phyloP scores from a whole-genome alignment of 2,888 invertebrate genomes.

The Heliconius charithonia region DNA sequence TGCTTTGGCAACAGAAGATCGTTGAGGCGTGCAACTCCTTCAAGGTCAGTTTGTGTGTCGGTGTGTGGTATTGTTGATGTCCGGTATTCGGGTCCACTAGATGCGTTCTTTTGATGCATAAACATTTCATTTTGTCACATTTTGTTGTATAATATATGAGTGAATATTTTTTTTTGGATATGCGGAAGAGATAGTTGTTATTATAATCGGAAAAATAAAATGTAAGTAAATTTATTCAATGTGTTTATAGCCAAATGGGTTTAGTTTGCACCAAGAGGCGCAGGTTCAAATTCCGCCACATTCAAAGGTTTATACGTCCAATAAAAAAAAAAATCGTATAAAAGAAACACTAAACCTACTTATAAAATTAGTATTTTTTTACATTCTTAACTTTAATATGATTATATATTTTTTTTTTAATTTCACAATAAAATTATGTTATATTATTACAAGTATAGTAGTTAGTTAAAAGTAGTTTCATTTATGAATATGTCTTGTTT shows the following conservation, averaged over 20 bases:
- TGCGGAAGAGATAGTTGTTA: not conserved
- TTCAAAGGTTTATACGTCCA: no score
- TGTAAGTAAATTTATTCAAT: not conserved
- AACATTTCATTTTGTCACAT: not conserved
- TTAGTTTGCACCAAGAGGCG: no score
- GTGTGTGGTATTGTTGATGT: constrained; percentile 40
- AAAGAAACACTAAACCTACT: no score
- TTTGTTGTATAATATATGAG: not conserved
- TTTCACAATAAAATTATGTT: not conserved
- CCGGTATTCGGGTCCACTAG: constrained; percentile 47
- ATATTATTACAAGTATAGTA: not conserved
- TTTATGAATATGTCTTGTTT: not conserved
- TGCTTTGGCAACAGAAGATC: constrained; percentile 90
- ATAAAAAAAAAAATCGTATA: no score
- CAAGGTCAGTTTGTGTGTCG: constrained; percentile 87
- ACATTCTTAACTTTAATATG: not conserved
- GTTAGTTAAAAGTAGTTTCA: not conserved
- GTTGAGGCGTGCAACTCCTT: constrained; percentile 97
- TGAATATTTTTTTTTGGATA: not conserved
- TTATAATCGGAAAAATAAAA: not conserved
- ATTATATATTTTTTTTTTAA: not conserved
- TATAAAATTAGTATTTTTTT: no score
- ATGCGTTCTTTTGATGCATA: constrained; percentile 31
- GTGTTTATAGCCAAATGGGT: no score
- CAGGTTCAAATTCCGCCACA: no score